phyloP scores from a whole-genome alignment of 30 jellyfish, hydroid and myxozoan genomes.

The Chrysaora quinquecirrha region DNA sequence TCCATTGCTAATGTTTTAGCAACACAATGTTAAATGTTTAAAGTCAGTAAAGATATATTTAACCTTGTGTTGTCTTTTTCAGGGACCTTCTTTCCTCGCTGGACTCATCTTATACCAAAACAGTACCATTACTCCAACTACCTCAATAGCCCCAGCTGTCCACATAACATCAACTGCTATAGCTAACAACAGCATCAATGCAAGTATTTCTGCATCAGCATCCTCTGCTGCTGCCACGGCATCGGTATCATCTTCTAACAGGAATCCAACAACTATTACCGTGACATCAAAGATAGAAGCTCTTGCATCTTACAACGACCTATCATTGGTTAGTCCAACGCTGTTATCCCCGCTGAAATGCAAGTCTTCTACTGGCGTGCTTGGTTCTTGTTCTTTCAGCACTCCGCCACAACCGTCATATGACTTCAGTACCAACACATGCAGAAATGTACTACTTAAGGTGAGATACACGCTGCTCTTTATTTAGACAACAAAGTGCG shows the following conservation, averaged over 20 bases:
- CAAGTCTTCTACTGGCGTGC: constrained; percentile 58
- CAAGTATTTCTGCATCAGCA: constrained; percentile 16
- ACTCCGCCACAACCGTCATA: constrained; percentile 76
- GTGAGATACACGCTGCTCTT: constrained; percentile 46
- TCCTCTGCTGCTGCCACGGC: constrained; percentile 21
- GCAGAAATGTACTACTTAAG: constrained; percentile 75
- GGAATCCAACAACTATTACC: constrained; percentile 20
- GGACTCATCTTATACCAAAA: constrained; percentile 19
- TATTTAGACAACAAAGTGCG: not conserved
- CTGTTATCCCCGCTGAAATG: constrained; percentile 75
- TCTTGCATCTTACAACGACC: constrained; percentile 46
- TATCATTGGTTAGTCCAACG: constrained; percentile 56
- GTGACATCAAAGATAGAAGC: constrained; percentile 9
- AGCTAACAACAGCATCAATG: constrained; percentile 8
- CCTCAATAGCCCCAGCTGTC: constrained; percentile 24
- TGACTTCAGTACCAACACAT: constrained; percentile 47
- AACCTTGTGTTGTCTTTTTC: too few species aligned
- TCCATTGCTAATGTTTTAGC: constrained; percentile 64
- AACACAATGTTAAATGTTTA: constrained; percentile 78
- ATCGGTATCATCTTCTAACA: not conserved
- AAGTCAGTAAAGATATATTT: too few species aligned
- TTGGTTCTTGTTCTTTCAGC: constrained; percentile 68
- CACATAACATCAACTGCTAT: not conserved
- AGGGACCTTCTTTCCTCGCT: constrained; percentile 79
- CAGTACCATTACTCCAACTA: constrained; percentile 38